A percentile compares a stretch with the other conserved stretches of the same genome.
Conservation (phyloP, 2,797 vertebrate species). For the Rachycentron canadum region DNA sequence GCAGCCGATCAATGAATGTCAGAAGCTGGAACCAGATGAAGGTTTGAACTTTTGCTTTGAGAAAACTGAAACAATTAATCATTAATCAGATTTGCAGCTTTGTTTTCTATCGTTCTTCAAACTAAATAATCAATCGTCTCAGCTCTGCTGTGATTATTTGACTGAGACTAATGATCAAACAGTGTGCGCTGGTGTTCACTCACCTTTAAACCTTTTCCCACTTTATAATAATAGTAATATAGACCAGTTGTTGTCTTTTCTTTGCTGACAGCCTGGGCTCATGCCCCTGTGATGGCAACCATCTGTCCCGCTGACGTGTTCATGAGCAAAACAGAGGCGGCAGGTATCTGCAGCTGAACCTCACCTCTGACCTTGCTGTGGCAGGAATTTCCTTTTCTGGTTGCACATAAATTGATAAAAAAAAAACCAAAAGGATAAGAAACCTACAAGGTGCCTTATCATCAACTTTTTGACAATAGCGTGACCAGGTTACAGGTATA, state of each 20-base stretch:
- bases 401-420: conserved; percentile 30
- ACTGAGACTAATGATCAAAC: not conserved
- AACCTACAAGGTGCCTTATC: not conserved
- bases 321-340: conserved; percentile 44
- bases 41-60: not conserved
- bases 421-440: not conserved
- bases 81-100: not conserved
- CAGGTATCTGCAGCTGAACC: conserved; percentile 26
- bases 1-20: not conserved
- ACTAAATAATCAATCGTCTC: not conserved
- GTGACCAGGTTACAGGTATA: not conserved
- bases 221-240: not conserved
- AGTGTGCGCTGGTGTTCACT: not conserved
- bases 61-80: not conserved
- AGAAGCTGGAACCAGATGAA: not conserved
- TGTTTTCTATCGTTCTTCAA: not conserved
- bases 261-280: conserved; percentile 25
- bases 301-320: conserved; percentile 53
- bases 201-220: not conserved
- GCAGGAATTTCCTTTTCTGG: not conserved
- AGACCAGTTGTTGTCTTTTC: conserved; percentile 23
- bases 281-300: conserved; percentile 51
- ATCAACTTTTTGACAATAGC: not conserved
- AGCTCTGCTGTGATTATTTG: not conserved
- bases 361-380: conserved; percentile 29